Evolutionary conservation across 2,113 vertebrate genomes (phyloP).

Genomic region (Semnopithecus entellus): DNA sequence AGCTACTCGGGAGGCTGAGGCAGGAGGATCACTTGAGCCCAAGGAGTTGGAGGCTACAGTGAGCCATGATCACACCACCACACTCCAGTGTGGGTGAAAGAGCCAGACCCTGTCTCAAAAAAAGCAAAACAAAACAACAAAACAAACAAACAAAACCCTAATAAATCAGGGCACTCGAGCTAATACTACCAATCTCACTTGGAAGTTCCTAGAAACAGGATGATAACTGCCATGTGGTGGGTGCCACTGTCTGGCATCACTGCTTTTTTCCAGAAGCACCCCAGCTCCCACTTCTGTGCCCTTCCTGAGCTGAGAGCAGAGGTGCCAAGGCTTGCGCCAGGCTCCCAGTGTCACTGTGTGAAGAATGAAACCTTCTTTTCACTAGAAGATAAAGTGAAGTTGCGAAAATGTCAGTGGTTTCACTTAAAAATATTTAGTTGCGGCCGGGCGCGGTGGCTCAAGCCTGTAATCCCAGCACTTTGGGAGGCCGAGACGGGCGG

Average conservation of each 20-base stretch:
- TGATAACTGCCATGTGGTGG: rapidly evolving
- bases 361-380: background rate
- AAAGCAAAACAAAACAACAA: too few relatives aligned
- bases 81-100: too few relatives aligned
- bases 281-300: background rate
- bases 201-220: background rate
- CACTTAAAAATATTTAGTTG: background rate
- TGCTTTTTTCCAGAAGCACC: too few relatives aligned
- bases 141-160: background rate
- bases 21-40: too few relatives aligned
- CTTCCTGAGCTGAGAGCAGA: background rate
- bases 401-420: background rate
- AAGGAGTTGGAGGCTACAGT: too few relatives aligned
- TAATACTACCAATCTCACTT: background rate
- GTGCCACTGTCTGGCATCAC: rapidly evolving
- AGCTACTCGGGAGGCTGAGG: too few relatives aligned
- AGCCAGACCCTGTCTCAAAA: too few relatives aligned
- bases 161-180: background rate
- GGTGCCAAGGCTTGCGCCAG: too few relatives aligned
- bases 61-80: too few relatives aligned
- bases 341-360: rapidly evolving
- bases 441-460: too few relatives aligned
- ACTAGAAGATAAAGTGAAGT: background rate
- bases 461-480: too few relatives aligned
- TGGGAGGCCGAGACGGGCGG: too few relatives aligned